Conservation (phyloP, 2,888 invertebrate species). For the Uropetala carovei region DNA sequence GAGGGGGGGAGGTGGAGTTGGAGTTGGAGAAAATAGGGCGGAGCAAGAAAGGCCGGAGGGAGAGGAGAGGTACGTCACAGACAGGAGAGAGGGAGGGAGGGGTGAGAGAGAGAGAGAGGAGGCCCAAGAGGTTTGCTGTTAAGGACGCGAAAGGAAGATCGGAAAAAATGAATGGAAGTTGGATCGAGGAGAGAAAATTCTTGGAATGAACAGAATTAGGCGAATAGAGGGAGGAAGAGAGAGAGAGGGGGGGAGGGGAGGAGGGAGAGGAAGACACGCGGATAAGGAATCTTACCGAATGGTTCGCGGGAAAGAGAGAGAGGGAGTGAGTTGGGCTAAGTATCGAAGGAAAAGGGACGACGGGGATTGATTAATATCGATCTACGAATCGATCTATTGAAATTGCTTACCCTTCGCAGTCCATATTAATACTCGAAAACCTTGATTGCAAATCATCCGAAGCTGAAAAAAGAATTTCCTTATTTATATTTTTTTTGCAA, state of each 20-base stretch:
- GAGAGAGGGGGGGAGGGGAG: not conserved
- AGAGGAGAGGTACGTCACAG: not conserved
- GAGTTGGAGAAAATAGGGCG: not conserved
- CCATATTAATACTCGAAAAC: slow-evolving; percentile 6
- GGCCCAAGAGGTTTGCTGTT: too few relatives aligned
- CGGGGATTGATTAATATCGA: not conserved
- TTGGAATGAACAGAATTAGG: not conserved
- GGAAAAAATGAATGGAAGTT: too few relatives aligned
- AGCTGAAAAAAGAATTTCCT: not conserved
- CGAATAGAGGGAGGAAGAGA: not conserved
- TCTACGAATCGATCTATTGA: not conserved
- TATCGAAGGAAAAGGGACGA: not conserved
- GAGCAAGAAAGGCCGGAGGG: not conserved
- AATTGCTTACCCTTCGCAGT: not conserved
- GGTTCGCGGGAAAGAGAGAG: not conserved
- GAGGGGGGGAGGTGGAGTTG: not conserved
- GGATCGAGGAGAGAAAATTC: too few relatives aligned
- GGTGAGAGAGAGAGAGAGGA: not conserved
- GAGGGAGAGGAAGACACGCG: not conserved
- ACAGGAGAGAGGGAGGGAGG: not conserved
- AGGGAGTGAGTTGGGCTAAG: not conserved
- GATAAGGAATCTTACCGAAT: not conserved
- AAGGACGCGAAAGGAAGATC: too few relatives aligned
- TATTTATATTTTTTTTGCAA: not conserved
- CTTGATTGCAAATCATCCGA: slow-evolving; percentile 16